Evolutionary conservation across 2,888 invertebrate species (phyloP).

Genomic region (Pristionchus fissidentatus): DNA sequence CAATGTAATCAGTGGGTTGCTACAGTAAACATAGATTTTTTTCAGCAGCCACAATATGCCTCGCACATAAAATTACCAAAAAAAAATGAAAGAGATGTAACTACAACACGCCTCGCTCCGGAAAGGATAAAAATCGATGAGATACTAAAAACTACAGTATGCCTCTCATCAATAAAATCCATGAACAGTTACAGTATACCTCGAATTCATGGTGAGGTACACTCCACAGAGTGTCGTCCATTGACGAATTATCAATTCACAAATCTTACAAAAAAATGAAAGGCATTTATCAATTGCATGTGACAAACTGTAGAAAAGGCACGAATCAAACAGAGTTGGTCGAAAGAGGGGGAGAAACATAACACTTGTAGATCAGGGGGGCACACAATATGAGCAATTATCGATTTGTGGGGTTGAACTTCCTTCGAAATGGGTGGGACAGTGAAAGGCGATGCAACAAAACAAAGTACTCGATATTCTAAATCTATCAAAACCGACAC

Average conservation of each 20-base stretch:
- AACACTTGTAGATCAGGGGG: constrained; percentile 8
- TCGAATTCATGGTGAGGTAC: constrained; percentile 3
- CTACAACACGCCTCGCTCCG: no score
- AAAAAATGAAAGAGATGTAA: neutral
- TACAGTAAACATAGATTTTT: no score
- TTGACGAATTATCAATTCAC: neutral
- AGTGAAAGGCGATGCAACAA: neutral
- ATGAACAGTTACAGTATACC: no score
- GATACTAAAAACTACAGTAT: neutral
- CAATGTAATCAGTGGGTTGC: no score
- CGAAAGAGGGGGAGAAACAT: no score
- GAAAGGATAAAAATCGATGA: neutral
- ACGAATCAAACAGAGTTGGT: constrained; percentile 10
- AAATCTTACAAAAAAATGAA: neutral
- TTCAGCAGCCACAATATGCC: no score
- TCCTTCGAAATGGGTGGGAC: neutral
- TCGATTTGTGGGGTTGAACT: constrained; percentile 26
- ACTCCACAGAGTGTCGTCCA: neutral
- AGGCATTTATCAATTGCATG: constrained; percentile 10
- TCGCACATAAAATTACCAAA: no score
- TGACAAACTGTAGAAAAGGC: neutral
- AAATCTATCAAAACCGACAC: neutral
- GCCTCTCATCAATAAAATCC: neutral
- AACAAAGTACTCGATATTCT: neutral
- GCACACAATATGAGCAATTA: constrained; percentile 38